phyloP scores from a whole-genome alignment of 2,797 vertebrate species.

The Sebastes vulpes region DNA sequence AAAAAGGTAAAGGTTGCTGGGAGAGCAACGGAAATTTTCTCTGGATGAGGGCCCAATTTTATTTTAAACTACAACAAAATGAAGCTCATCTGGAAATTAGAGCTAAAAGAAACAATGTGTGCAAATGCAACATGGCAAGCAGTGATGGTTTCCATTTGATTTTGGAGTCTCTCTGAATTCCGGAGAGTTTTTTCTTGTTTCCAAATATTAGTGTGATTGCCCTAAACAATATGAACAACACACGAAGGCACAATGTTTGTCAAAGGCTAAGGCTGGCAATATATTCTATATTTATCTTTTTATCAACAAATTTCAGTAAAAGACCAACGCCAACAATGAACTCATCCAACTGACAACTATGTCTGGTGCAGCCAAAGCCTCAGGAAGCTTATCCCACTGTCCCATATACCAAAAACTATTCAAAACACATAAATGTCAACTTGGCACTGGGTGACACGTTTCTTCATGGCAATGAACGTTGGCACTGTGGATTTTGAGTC shows the following conservation, averaged over 20 bases:
- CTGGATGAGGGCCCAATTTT: not conserved
- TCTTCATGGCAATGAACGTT: not conserved
- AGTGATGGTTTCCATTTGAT: constrained; percentile 21
- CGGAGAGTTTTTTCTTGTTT: not conserved
- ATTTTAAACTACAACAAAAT: constrained; percentile 1
- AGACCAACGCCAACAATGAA: not conserved
- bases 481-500: not conserved
- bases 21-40: not conserved
- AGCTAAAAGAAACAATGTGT: constrained; percentile 17
- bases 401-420: not conserved
- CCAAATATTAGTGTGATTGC: constrained; percentile 15
- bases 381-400: not conserved
- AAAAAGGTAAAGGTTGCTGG: not conserved
- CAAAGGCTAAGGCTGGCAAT: not conserved
- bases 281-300: constrained; percentile 5
- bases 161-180: not conserved
- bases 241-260: not conserved
- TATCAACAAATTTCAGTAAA: not conserved
- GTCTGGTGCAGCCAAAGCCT: not conserved
- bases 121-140: constrained; percentile 5
- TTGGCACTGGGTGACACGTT: not conserved
- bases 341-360: not conserved
- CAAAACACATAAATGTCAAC: not conserved
- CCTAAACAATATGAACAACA: not conserved
- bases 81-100: not conserved